Conservation (phyloP, 2,113 vertebrate species). For the Hyla sarda region DNA sequence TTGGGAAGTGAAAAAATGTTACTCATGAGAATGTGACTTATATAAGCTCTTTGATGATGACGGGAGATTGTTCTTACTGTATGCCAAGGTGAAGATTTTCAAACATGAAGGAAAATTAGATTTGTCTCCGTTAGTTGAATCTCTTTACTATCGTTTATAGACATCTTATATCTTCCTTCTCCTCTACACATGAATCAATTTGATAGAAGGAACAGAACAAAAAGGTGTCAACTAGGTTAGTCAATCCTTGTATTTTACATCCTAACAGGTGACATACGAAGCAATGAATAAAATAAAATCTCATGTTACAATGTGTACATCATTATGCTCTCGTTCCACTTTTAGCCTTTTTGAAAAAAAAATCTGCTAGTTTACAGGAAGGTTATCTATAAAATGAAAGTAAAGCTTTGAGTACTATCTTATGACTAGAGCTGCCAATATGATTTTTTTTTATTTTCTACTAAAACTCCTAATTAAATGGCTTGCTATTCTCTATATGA, state of each 20-base stretch:
- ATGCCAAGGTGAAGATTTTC: slow-evolving; percentile 33
- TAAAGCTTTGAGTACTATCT: slow-evolving; percentile 34
- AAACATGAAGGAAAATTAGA: slow-evolving; percentile 58
- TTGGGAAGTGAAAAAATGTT: slow-evolving; percentile 22
- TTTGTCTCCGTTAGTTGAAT: slow-evolving; percentile 41
- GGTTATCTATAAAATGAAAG: slow-evolving; percentile 41
- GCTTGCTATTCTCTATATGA: slow-evolving; percentile 42
- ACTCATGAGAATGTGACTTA: slow-evolving; percentile 50
- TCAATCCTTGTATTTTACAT: background rate
- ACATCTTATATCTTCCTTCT: slow-evolving; percentile 58
- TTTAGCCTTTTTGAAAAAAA: slow-evolving; percentile 30
- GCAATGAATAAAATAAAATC: slow-evolving; percentile 41
- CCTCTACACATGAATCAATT: slow-evolving; percentile 16
- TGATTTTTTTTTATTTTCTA: slow-evolving; percentile 37
- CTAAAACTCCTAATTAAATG: slow-evolving; percentile 45
- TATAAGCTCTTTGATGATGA: slow-evolving; percentile 51
- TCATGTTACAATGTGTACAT: slow-evolving; percentile 38
- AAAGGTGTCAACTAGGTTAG: background rate
- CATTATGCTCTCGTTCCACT: slow-evolving; percentile 39
- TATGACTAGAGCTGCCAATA: slow-evolving; percentile 34
- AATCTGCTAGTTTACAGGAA: slow-evolving; percentile 25
- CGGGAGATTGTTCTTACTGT: slow-evolving; percentile 28
- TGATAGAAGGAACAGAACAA: slow-evolving; percentile 28
- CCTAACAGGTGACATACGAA: background rate
- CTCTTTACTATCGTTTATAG: slow-evolving; percentile 57